A percentile compares a stretch with the other conserved stretches of the same genome.
Conservation (phyloP, 2,797 vertebrate genomes). For the Siniperca scherzeri region DNA sequence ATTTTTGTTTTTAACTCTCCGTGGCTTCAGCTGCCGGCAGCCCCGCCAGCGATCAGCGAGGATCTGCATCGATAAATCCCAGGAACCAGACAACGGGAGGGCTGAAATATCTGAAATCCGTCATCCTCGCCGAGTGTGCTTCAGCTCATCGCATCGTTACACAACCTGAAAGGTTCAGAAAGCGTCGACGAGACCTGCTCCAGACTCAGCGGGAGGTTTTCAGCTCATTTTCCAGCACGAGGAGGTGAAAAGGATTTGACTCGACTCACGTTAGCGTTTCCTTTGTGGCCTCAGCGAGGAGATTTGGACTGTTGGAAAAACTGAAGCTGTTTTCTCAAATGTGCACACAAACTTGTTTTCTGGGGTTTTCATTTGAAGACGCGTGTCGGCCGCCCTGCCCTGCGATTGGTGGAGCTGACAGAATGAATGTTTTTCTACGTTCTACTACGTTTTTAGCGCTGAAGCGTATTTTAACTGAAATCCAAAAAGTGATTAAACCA, state of each 20-base stretch:
- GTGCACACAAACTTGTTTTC: too few relatives aligned
- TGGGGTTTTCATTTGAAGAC: too few relatives aligned
- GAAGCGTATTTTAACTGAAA: too few relatives aligned
- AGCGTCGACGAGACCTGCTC: too few relatives aligned
- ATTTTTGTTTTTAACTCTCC: background rate
- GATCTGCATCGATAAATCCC: background rate
- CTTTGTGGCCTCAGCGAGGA: background rate
- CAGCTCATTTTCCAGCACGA: background rate
- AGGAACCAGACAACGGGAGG: slow-evolving; percentile 17
- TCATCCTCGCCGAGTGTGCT: background rate
- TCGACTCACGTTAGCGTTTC: background rate
- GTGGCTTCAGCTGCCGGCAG: too few relatives aligned
- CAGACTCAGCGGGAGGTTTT: slow-evolving; percentile 26
- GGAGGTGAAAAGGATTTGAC: slow-evolving; percentile 9
- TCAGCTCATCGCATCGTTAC: background rate
- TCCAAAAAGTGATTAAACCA: too few relatives aligned
- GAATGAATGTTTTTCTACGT: too few relatives aligned
- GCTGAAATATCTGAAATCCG: background rate
- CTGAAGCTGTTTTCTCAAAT: background rate
- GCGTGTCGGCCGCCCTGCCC: too few relatives aligned
- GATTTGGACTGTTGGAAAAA: background rate
- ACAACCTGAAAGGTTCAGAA: too few relatives aligned
- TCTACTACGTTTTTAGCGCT: too few relatives aligned
- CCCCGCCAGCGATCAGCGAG: background rate
- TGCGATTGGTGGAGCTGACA: too few relatives aligned